phyloP scores from a whole-genome alignment of 2,888 invertebrate genomes.

The Spisula subtruncata region DNA sequence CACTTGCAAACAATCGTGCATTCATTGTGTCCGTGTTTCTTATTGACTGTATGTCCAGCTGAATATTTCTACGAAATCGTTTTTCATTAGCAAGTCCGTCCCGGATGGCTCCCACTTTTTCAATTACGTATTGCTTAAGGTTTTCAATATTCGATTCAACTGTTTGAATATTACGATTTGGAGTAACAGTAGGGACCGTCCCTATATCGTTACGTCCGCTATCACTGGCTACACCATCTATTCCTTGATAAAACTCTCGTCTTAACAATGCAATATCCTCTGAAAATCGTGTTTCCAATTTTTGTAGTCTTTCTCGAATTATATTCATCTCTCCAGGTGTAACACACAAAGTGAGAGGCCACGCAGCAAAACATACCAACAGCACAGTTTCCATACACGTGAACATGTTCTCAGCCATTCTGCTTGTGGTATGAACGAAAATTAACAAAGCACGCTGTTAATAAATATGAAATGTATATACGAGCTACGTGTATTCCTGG shows the following conservation, averaged over 20 bases:
- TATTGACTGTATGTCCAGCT: slow-evolving; percentile 22
- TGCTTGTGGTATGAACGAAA: neutral
- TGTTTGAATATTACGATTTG: neutral
- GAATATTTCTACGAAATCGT: slow-evolving; percentile 31
- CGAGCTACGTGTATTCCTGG: no score
- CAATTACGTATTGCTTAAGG: neutral
- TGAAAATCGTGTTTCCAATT: slow-evolving; percentile 34
- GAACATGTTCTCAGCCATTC: neutral
- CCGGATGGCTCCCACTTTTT: neutral
- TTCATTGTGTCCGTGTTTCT: neutral
- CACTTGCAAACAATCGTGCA: neutral
- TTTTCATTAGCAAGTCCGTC: slow-evolving; percentile 36
- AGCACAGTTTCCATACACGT: neutral
- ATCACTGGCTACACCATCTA: neutral
- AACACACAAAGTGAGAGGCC: neutral
- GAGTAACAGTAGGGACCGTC: neutral
- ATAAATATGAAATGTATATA: neutral
- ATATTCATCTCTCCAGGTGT: neutral
- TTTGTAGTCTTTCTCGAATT: slow-evolving; percentile 33
- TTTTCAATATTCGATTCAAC: slow-evolving; percentile 14
- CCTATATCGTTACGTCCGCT: neutral
- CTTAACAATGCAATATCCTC: slow-evolving; percentile 42
- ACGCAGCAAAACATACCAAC: neutral
- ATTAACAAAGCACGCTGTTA: neutral
- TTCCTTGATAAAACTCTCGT: slow-evolving; percentile 37